Evolutionary conservation across 2,113 vertebrate species (phyloP).

Genomic region (Hiodon tergisus): DNA sequence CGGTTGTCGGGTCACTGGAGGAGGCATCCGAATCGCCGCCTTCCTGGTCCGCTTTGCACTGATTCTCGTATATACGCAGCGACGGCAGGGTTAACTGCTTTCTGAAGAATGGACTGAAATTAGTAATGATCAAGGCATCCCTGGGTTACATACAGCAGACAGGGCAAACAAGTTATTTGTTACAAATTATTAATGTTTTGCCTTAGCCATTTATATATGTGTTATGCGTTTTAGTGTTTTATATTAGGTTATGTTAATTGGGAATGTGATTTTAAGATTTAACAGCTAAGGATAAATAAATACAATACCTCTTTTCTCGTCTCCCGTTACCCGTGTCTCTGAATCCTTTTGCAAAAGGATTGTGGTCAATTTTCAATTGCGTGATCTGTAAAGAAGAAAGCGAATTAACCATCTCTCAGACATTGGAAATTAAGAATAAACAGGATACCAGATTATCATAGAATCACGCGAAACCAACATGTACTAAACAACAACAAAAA

Average conservation of each 20-base stretch:
- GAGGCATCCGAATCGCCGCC: slow-evolving; percentile 85
- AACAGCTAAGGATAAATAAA: neutral
- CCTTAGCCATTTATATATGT: neutral
- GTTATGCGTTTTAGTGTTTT: neutral
- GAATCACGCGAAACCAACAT: too few relatives aligned
- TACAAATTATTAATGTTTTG: neutral
- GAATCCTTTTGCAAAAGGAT: slow-evolving; percentile 96
- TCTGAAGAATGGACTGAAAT: slow-evolving; percentile 51
- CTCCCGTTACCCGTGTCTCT: slow-evolving; percentile 89
- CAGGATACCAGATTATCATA: neutral
- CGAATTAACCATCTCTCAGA: neutral
- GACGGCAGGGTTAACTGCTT: slow-evolving; percentile 75
- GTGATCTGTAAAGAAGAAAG: slow-evolving; percentile 73
- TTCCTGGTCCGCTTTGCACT: slow-evolving; percentile 72
- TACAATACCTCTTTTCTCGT: slow-evolving; percentile 80
- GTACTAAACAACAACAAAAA: too few relatives aligned
- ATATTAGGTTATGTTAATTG: neutral
- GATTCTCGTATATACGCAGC: slow-evolving; percentile 74
- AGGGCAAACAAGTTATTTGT: neutral
- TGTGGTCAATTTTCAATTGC: slow-evolving; percentile 93
- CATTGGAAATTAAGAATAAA: neutral
- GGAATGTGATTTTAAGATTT: neutral
- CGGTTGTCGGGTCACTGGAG: slow-evolving; percentile 65
- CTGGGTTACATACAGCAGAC: too few relatives aligned
- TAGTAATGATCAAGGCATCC: neutral